Evolutionary conservation across 2,888 invertebrate species (phyloP).

Genomic region (Sphinx pinastri): DNA sequence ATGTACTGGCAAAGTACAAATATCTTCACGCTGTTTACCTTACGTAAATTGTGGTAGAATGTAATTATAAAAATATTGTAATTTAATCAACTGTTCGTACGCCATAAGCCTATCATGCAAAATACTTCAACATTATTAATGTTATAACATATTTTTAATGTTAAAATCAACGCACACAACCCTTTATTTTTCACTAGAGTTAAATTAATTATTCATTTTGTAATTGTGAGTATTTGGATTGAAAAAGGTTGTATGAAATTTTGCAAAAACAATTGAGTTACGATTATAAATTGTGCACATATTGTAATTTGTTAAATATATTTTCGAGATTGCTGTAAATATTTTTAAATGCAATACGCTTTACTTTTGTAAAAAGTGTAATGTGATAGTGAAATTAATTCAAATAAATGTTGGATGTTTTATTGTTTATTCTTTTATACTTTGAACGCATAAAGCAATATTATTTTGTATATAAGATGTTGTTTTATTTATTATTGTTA

Average conservation of each 20-base stretch:
- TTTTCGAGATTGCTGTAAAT: conserved; percentile 17
- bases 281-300: conserved; percentile 10
- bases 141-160: not conserved
- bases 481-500: conserved; percentile 52
- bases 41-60: conserved; percentile 2
- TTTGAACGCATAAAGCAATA: conserved; percentile 71
- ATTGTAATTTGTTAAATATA: conserved; percentile 20
- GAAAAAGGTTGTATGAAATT: not conserved
- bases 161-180: not conserved
- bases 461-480: conserved; percentile 63
- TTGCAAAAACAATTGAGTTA: conserved; percentile 7
- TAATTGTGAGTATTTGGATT: not conserved
- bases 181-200: not conserved
- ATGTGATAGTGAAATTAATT: conserved; percentile 25
- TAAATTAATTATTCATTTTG: not conserved
- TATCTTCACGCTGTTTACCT: not conserved
- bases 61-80: not conserved
- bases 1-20: not conserved
- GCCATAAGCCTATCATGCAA: not conserved
- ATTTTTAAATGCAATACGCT: conserved; percentile 14
- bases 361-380: conserved; percentile 29
- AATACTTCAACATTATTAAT: not conserved
- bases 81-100: not conserved
- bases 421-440: conserved; percentile 63
- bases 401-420: conserved; percentile 46